phyloP scores from a whole-genome alignment of 1,140 invertebrate genomes.

The Planococcus citri region DNA sequence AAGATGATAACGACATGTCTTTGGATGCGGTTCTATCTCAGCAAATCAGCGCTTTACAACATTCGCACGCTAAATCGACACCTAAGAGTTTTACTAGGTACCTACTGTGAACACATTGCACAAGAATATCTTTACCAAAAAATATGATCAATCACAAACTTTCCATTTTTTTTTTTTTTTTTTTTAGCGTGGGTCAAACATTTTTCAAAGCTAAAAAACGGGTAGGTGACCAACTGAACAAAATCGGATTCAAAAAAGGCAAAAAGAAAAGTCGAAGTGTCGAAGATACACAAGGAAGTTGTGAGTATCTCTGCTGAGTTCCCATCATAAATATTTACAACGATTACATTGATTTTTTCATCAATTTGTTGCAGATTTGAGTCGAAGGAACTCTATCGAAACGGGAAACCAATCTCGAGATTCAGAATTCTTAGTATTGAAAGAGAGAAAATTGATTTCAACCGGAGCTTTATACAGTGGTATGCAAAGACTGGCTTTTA shows the following conservation, averaged over 20 bases:
- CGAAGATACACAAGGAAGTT: conserved; percentile 64
- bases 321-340: no score
- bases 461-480: conserved; percentile 61
- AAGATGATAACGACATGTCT: conserved; percentile 44
- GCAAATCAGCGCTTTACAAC: conserved; percentile 29
- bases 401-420: conserved; percentile 61
- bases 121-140: no score
- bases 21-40: conserved; percentile 35
- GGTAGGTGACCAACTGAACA: conserved; percentile 73
- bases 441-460: conserved; percentile 67
- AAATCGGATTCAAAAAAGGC: conserved; percentile 55
- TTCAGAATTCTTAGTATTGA: conserved; percentile 73
- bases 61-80: conserved; percentile 30
- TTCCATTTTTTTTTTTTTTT: conserved; percentile 5
- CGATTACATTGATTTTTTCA: no score
- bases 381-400: conserved; percentile 68
- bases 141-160: no score
- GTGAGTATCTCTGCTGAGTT: conserved; percentile 44
- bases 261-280: conserved; percentile 71
- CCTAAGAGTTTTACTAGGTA: conserved; percentile 31
- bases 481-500: conserved; percentile 69
- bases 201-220: conserved; percentile 60
- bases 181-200: conserved; percentile 39
- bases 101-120: no score
- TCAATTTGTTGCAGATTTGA: conserved; percentile 50